Percentiles rank a stretch among this genome's conserved stretches.
Conservation (phyloP, 2,888 invertebrate genomes). For the Bibio marci region DNA sequence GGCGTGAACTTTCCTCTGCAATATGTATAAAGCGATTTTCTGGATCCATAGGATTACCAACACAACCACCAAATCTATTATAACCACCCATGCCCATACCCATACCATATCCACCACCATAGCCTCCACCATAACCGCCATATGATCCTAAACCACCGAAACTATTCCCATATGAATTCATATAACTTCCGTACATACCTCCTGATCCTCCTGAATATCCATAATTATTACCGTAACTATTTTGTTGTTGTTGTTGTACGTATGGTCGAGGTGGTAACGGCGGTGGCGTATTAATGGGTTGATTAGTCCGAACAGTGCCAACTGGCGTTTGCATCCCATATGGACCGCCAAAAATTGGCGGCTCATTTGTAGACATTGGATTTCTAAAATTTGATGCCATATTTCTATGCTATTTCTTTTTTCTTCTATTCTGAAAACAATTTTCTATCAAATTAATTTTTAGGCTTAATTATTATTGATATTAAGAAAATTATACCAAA, state of each 20-base stretch:
- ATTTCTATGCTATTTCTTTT: too few species aligned
- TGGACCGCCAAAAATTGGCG: constrained; percentile 7
- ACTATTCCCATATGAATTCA: constrained; percentile 10
- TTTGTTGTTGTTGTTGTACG: constrained; percentile 10
- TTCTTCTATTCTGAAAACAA: too few species aligned
- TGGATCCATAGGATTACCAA: constrained; percentile 20
- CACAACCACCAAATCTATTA: constrained; percentile 18
- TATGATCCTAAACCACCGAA: constrained; percentile 15
- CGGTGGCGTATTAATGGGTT: constrained; percentile 7
- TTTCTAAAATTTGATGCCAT: constrained; percentile 1
- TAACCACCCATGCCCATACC: constrained; percentile 17
- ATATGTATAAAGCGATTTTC: constrained; percentile 54
- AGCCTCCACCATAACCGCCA: constrained; percentile 9
- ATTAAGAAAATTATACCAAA: too few species aligned
- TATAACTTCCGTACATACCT: constrained; percentile 9
- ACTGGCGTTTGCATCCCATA: constrained; percentile 19
- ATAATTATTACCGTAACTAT: constrained; percentile 1
- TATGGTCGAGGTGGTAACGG: constrained; percentile 17
- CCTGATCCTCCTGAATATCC: background rate
- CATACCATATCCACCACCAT: constrained; percentile 15
- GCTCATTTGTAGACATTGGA: constrained; percentile 6
- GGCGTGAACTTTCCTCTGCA: constrained; percentile 80
- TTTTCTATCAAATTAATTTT: too few species aligned
- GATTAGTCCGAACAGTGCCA: constrained; percentile 17
- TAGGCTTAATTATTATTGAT: too few species aligned